Evolutionary conservation across 2,888 invertebrate genomes (phyloP).

Genomic region (Standfussiana lucernea): DNA sequence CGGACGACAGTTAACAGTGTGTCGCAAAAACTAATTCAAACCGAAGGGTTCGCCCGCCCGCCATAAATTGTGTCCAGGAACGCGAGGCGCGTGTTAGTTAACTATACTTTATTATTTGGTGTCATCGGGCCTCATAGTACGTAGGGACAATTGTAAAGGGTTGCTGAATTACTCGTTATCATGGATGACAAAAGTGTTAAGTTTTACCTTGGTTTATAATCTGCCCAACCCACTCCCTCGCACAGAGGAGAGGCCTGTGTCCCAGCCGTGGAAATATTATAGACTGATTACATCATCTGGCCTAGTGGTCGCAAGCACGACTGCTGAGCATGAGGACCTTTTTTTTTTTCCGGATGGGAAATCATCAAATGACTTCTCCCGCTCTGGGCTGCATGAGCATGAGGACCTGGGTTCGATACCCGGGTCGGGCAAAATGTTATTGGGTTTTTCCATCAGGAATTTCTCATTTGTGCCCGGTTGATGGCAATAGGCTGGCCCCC

Average conservation of each 20-base stretch:
- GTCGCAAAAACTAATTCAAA: conserved; percentile 87
- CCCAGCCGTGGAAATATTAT: background rate
- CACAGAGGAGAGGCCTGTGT: background rate
- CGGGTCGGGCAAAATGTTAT: too few species aligned
- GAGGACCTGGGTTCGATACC: background rate
- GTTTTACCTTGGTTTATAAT: background rate
- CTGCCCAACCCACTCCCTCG: background rate
- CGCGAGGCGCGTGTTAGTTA: conserved; percentile 63
- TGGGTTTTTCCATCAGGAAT: background rate
- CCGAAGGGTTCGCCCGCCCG: conserved; percentile 71
- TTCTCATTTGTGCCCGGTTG: background rate
- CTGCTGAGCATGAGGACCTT: background rate
- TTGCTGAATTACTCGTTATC: background rate
- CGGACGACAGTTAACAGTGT: conserved; percentile 72
- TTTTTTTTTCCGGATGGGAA: too few species aligned
- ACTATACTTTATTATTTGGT: conserved; percentile 62
- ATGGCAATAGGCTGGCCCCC: background rate
- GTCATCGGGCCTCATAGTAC: conserved; percentile 38
- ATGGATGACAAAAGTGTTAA: background rate
- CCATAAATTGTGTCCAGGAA: conserved; percentile 80
- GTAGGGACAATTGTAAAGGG: conserved; percentile 5
- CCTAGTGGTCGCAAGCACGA: too few species aligned
- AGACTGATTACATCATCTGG: background rate
- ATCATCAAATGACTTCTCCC: too few species aligned
- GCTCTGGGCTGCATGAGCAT: too few species aligned